Conservation (phyloP, 2,888 invertebrate species). For the Thera britannica region DNA sequence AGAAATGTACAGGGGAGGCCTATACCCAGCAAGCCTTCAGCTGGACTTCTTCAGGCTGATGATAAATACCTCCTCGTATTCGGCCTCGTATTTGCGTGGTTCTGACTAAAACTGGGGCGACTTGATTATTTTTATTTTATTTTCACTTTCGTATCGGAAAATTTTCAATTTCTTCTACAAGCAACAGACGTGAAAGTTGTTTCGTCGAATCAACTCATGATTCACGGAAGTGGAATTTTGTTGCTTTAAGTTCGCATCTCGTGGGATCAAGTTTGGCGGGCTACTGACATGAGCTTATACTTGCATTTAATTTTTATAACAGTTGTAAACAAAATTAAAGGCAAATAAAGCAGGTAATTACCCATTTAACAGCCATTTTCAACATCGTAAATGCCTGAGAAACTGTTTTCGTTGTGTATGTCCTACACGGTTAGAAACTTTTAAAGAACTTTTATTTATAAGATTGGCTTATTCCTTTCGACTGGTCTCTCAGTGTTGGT, state of each 20-base stretch:
- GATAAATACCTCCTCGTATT: too few species aligned
- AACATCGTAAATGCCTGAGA: background rate
- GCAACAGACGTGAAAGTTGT: constrained; percentile 52
- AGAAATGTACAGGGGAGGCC: too few species aligned
- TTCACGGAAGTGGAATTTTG: constrained; percentile 41
- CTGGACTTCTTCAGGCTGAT: too few species aligned
- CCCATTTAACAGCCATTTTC: background rate
- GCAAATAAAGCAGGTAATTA: background rate
- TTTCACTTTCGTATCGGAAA: constrained; percentile 42
- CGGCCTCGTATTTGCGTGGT: background rate
- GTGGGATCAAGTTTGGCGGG: constrained; percentile 32
- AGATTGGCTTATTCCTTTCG: too few species aligned
- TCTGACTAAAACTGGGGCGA: background rate
- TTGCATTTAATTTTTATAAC: background rate
- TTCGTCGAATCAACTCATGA: constrained; percentile 49
- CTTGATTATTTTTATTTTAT: constrained; percentile 24
- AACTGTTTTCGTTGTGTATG: background rate
- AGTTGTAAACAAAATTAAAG: background rate
- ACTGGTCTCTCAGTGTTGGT: too few species aligned
- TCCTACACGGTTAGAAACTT: background rate
- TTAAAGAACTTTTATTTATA: background rate
- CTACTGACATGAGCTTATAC: constrained; percentile 9
- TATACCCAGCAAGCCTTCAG: too few species aligned
- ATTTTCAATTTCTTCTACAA: constrained; percentile 43
- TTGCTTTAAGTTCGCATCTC: constrained; percentile 32